Base-by-base conservation (phyloP, 2,888 invertebrate genomes). In the Zootermopsis nevadensis region DNA sequence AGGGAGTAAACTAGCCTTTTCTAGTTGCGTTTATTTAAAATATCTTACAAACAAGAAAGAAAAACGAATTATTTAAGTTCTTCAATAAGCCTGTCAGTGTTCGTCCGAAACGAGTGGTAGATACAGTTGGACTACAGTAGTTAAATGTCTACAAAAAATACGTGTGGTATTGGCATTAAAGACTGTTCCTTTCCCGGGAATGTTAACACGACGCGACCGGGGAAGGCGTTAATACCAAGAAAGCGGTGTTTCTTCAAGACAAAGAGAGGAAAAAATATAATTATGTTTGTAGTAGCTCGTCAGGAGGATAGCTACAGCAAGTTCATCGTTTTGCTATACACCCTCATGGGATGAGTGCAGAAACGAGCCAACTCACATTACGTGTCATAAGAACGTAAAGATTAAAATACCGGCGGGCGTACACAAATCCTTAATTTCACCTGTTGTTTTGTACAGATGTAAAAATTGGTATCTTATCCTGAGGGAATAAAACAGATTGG, bases 281-380 rank as follows among this genome's bases (percentile, higher is more conserved):
- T 69, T 69, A 69, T 69, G 69, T 69, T 69, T 69, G 69, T 69
- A 69, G 69, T 69, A 31, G 69, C 69, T 69, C 69, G 69, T 69
- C 69, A 69, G 69, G 22, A 22, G 69, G 69, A 69, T 69, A 69
- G 33, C 31, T 69, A 69, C 69, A 69, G 33, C 69, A 31, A 22
- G 69, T 69, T 69, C 69, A 69, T 69, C 69, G 33, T 69, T 69
- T 69, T 69, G 33, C 31, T 69, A 27, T 69, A 31, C 69, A 33
- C 31, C 31, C 33, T 69, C 69, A 15, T 4, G 4, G 33, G 31
- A 15, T 69, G 7, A 69, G 69, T 69, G 69, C 69, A 69, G 33
- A 30, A 69, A 66, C 66, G 66, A 30, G 27, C 66, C 19, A 66
- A 60, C 66, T 27, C 7, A 30, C 27, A 15, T 66, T 66, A 66